phyloP scores from a whole-genome alignment of 53 echinoderm and acorn worm genomes.

The Paracentrotus lividus region DNA sequence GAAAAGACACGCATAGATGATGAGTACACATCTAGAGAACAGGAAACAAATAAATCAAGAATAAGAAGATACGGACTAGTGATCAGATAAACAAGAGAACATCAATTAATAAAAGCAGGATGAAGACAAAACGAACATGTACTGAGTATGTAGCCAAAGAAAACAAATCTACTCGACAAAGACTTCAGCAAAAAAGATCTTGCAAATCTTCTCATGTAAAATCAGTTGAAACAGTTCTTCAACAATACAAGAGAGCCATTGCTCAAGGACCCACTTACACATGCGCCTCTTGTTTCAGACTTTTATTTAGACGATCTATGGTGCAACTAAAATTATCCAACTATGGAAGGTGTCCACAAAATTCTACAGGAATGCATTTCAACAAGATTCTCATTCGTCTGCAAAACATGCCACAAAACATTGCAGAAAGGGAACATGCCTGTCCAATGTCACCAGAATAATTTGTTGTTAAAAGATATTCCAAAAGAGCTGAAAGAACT shows the following conservation, averaged over 20 bases:
- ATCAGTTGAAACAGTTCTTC: slow-evolving; percentile 36
- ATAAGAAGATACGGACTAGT: too few species aligned
- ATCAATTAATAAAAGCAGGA: too few species aligned
- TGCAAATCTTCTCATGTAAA: neutral
- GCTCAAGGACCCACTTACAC: slow-evolving; percentile 8
- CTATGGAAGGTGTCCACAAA: slow-evolving; percentile 24
- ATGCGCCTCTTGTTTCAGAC: slow-evolving; percentile 24
- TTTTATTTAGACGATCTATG: slow-evolving; percentile 11
- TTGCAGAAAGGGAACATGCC: slow-evolving; percentile 14
- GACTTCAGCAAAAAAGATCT: neutral
- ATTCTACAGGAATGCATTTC: slow-evolving; percentile 13
- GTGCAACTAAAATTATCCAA: slow-evolving; percentile 23
- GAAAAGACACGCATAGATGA: too few species aligned
- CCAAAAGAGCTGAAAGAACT: slow-evolving; percentile 19
- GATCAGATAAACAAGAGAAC: too few species aligned
- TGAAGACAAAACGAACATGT: slow-evolving; percentile 12
- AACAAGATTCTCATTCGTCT: neutral
- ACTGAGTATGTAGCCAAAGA: slow-evolving; percentile 23
- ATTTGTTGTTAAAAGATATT: slow-evolving; percentile 9
- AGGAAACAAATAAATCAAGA: neutral
- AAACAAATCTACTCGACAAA: slow-evolving; percentile 6
- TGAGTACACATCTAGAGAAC: too few species aligned
- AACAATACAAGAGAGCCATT: neutral
- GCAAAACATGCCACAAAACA: slow-evolving; percentile 25
- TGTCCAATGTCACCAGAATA: slow-evolving; percentile 8